Evolutionary conservation across 2,888 invertebrate genomes (phyloP), one percentile per base, ranked within the genome.

Genomic region (Drosophila bunnanda): DNA sequence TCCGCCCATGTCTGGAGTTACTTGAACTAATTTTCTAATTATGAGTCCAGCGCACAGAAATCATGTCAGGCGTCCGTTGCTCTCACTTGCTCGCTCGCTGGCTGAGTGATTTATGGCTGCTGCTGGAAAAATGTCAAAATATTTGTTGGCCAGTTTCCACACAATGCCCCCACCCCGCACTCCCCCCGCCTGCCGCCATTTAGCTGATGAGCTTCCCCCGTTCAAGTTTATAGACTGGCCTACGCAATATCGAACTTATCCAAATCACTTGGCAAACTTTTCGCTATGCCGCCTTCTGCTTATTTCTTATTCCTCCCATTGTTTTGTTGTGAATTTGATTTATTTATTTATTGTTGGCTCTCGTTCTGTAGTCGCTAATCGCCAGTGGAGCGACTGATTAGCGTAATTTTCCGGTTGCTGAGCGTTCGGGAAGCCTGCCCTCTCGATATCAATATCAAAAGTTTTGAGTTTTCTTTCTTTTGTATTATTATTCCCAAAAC

Each of bases 41-140:
- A 91, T 91, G 92, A 92, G 88, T 81, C 76, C 61, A 83, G 89
- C 81, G 72, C 67, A 70, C 87, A 84, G 90, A 91, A 91, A 90
- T 89, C 90, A 86, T 92, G 91, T 91, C 90, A 90, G 48, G 20
- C 62, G 32, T 54, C 44, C 62, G 22, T 17, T 61, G 36, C 52
- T 41, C 39, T 64, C 20, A 20, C 65, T 64, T 34, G 39, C 39
- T 64, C 53, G 20, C 41, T 36, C 88, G 79, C 83, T 91, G 70
- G 89, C 87, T 90, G 91, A 91, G 90, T 92, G 91, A 92, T 92
- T 92, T 91, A 92, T 92, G 82, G 90, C 78, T 85, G 28, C 46
- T 67, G 66, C 90, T 91, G 90, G 90, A 91, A 91, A 91, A 92
- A 91, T 92, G 92, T 91, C 91, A 92, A 91, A 67, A 90, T 88